Conservation (phyloP, 2,113 vertebrate species). For the Ptilonorhynchus violaceus region DNA sequence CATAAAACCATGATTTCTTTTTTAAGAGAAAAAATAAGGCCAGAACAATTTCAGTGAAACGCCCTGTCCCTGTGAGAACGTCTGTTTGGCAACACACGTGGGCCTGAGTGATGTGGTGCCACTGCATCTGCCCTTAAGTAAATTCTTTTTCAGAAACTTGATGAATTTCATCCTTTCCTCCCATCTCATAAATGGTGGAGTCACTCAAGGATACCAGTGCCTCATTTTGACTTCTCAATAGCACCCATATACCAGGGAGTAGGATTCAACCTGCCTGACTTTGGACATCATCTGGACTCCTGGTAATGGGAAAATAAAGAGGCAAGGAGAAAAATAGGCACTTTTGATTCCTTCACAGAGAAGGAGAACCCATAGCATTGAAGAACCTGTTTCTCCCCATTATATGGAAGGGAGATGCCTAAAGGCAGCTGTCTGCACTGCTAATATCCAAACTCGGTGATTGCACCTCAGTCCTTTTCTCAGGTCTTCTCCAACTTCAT, state of each 20-base stretch:
- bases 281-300: neutral
- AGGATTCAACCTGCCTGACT: neutral
- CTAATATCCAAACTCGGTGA: neutral
- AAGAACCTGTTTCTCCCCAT: neutral
- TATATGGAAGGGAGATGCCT: neutral
- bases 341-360: neutral
- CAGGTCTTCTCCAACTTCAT: neutral
- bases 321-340: neutral
- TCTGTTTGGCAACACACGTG: neutral
- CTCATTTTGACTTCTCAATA: neutral
- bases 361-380: neutral
- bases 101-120: neutral
- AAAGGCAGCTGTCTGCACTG: neutral
- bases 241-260: neutral
- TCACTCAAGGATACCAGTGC: fast-evolving
- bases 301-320: neutral
- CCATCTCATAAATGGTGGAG: neutral
- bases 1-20: neutral
- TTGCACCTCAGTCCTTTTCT: neutral
- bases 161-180: neutral
- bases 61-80: neutral
- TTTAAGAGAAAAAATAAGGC: neutral
- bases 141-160: neutral
- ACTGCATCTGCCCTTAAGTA: neutral
- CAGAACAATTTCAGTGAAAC: neutral